Percentiles rank a stretch among this genome's conserved stretches.
Conservation (phyloP, 2,888 invertebrate genomes). For the Cheilosia variabilis region DNA sequence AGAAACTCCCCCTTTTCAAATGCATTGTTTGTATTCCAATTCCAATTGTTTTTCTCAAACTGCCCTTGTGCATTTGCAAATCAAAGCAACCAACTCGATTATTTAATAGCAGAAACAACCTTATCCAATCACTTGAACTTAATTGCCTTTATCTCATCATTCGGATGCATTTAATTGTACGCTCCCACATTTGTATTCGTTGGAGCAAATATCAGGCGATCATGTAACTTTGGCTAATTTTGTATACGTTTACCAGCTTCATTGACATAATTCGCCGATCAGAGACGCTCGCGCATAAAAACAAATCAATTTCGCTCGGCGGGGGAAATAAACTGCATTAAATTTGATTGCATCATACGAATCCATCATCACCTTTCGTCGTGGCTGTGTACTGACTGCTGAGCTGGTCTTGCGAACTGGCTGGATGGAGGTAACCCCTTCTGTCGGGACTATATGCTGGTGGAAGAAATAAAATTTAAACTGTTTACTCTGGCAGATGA, state of each 20-base stretch:
- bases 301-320: slow-evolving; percentile 37
- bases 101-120: not conserved
- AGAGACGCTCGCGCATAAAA: slow-evolving; percentile 24
- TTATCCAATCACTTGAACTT: slow-evolving; percentile 7
- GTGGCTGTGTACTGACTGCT: not conserved
- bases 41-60: not conserved
- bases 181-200: slow-evolving; percentile 5
- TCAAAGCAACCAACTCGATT: not conserved
- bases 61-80: slow-evolving; percentile 14
- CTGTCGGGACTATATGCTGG: slow-evolving; percentile 22
- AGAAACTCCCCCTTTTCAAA: not conserved
- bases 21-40: not conserved
- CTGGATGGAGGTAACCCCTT: slow-evolving; percentile 6
- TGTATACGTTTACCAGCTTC: slow-evolving; percentile 15
- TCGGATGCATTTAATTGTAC: slow-evolving; percentile 5
- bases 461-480: slow-evolving; percentile 39
- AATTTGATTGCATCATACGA: slow-evolving; percentile 54
- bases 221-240: slow-evolving; percentile 29
- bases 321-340: slow-evolving; percentile 17
- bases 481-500: slow-evolving; percentile 45
- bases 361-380: slow-evolving; percentile 62
- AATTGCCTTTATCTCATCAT: slow-evolving; percentile 8
- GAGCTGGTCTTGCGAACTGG: not conserved
- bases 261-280: slow-evolving; percentile 45
- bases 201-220: slow-evolving; percentile 1